phyloP scores from a whole-genome alignment of 2,888 invertebrate species.

The Cremastinae sp. region DNA sequence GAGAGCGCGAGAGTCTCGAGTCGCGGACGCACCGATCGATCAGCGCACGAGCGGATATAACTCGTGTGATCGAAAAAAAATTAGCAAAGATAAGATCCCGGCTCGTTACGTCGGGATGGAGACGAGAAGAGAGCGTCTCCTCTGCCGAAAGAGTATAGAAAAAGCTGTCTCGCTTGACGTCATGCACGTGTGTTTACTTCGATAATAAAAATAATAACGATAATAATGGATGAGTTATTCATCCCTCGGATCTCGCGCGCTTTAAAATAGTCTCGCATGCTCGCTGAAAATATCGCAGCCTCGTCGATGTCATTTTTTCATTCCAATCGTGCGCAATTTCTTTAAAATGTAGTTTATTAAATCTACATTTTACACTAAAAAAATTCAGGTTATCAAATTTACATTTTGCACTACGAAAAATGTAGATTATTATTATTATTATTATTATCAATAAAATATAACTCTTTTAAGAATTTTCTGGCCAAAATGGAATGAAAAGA shows the following conservation, averaged over 20 bases:
- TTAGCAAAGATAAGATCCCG: constrained; percentile 50
- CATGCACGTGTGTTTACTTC: constrained; percentile 17
- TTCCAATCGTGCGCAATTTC: too few relatives aligned
- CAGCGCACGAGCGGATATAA: constrained; percentile 34
- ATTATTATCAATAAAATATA: too few relatives aligned
- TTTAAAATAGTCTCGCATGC: constrained; percentile 10
- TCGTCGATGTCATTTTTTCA: background rate
- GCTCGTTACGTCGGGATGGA: constrained; percentile 35
- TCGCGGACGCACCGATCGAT: constrained; percentile 46
- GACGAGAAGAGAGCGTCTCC: constrained; percentile 39
- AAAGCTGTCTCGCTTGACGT: constrained; percentile 44
- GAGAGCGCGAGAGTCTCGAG: constrained; percentile 5
- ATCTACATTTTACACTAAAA: too few relatives aligned
- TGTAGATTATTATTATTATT: too few relatives aligned
- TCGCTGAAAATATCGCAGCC: constrained; percentile 8
- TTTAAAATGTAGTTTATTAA: too few relatives aligned
- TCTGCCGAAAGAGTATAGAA: background rate
- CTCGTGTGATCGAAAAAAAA: constrained; percentile 36
- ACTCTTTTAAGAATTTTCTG: too few relatives aligned
- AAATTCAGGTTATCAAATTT: too few relatives aligned
- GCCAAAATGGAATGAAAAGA: too few relatives aligned
- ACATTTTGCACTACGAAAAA: too few relatives aligned
- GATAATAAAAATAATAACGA: background rate
- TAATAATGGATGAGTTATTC: constrained; percentile 56
- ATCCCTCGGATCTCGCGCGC: constrained; percentile 40